These are phyloP conservation scores for Chelidonichthys spinosus DNA, from an alignment of 2,797 vertebrate genomes.

Conservation along the genomic window DNA sequence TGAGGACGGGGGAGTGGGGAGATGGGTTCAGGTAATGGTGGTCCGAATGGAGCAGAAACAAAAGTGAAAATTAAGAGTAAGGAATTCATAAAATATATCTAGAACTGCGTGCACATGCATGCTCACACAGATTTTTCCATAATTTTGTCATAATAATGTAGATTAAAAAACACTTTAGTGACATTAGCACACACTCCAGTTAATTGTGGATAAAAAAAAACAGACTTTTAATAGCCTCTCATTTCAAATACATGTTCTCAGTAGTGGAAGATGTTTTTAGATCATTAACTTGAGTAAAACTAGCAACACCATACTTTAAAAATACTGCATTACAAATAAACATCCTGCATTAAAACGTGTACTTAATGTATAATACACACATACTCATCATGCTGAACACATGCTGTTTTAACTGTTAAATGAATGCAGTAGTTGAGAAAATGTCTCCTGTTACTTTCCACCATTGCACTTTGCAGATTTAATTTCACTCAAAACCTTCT, in stretches of 20 bases:
- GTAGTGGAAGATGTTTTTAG: background rate
- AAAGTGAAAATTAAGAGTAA: background rate
- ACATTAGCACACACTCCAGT: background rate
- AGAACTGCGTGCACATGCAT: background rate
- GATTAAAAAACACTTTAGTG: background rate
- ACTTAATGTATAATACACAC: background rate
- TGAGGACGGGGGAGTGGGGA: constrained; percentile 12
- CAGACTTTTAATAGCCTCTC: background rate
- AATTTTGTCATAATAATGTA: background rate
- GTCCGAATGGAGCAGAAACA: constrained; percentile 6
- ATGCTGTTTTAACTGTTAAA: background rate
- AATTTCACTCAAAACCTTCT: background rate
- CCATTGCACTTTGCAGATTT: background rate
- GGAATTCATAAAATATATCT: background rate
- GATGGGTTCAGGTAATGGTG: constrained; percentile 9
- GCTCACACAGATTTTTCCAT: background rate
- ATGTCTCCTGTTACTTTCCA: background rate
- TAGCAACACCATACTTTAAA: background rate
- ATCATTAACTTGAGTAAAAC: background rate
- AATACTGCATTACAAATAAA: background rate
- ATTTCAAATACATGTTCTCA: background rate
- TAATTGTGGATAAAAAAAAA: background rate
- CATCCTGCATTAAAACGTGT: background rate
- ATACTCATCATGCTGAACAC: background rate
- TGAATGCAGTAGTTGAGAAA: background rate